Evolutionary conservation across 2,113 vertebrate species (phyloP).

Genomic region (Gnathochromis pfefferi): DNA sequence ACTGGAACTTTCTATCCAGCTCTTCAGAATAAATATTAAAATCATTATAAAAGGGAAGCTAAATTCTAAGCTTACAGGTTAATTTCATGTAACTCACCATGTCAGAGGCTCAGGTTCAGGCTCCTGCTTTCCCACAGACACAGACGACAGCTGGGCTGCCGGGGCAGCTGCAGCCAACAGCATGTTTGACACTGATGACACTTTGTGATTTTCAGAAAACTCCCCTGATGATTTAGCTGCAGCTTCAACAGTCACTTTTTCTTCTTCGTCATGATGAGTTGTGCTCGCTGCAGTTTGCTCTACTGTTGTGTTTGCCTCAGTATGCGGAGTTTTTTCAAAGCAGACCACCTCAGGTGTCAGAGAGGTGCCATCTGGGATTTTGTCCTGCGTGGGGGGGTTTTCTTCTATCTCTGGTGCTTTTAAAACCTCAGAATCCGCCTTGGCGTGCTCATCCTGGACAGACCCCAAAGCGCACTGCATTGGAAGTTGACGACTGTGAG

Average conservation of each 20-base stretch:
- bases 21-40: neutral
- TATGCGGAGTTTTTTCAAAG: neutral
- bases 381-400: neutral
- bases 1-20: neutral
- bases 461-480: slow-evolving; percentile 16
- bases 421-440: neutral
- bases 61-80: neutral
- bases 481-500: neutral
- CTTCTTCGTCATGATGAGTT: neutral
- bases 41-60: neutral
- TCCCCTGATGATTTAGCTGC: neutral
- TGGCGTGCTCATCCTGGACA: neutral
- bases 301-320: neutral
- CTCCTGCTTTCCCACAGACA: neutral
- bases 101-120: neutral
- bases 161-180: neutral
- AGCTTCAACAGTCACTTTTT: neutral
- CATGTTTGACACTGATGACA: neutral
- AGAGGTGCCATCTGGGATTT: neutral
- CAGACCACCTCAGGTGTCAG: neutral
- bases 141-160: neutral
- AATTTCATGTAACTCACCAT: slow-evolving; percentile 23
- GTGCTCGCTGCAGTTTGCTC: neutral
- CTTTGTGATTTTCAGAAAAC: neutral
- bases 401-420: neutral